Base-by-base conservation (phyloP, 2,888 invertebrate species). In the Spodoptera exigua region DNA sequence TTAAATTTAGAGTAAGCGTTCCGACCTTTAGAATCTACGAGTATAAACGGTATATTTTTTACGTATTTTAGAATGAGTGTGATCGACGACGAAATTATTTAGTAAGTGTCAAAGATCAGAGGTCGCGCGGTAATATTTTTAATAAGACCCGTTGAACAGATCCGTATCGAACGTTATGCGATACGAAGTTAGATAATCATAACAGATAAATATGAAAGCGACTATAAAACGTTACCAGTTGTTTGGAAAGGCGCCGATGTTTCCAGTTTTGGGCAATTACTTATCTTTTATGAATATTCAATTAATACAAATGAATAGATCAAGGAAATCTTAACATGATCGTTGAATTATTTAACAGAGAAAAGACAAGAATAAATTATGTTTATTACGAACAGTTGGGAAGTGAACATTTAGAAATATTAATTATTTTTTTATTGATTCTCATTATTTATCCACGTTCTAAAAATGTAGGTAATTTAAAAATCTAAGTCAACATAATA, bases 261-360 rank as follows among this genome's bases (percentile, higher is more conserved):
- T 64, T 61, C 57, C 62, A 55, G 52, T 65, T 70, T 72, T 18
- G 48, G 49, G 27, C 66, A 47, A 67, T 60, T 53, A 64, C 57
- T 76, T 69, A 71, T 55, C 44, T 61, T 59, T 54, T 68, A 78
- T 79, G 76, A 77, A 82, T 81, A 83, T 79, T 80, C 62, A 71
- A 78, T 68, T 54, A 62, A 66, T 53, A 65, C 64, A 69, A 76
- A 68, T 57, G 40, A 68, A 61, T 58, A 64, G 27, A 70, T 59
- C 46, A 49, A 62, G 56, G 54, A 74, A 82, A 81, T 72, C 76
- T 80, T 78, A 72, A 73, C 58, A 61, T 71, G 69, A 63, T 64
- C 68, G 56, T 81, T 87, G 85, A 86, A 87, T 88, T 74, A 87
- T 88, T 86, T 74, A 88, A 72, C 48, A 86, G 85, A 81, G 85